Evolutionary conservation across 2,888 invertebrate genomes (phyloP), one percentile per base, ranked within the genome.

Genomic region (Meganola albula): DNA sequence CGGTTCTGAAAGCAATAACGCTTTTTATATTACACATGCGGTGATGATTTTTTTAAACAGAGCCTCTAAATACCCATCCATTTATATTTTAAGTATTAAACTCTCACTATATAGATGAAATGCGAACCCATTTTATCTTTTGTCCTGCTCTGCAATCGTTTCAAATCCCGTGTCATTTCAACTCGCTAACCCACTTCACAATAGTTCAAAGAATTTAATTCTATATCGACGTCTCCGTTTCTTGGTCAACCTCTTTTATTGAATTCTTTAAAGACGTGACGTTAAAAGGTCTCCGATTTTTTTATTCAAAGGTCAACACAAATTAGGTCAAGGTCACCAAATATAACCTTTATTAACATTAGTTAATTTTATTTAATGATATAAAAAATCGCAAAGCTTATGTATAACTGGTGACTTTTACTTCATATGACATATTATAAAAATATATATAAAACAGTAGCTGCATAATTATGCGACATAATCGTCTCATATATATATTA

Each of bases 1-100:
- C 63, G 58, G 46, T 41, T 38, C 43, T 44, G 50, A 24, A 27
- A 20, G 28, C 37, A 53, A 57, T 41, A 40, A 44, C 50, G 27
- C 31, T 31, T 44, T 30, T 23, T 37, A 31, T 4, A 20, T n/a
- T n/a, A n/a, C n/a, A n/a, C n/a, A n/a, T n/a, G n/a, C n/a, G n/a
- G n/a, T n/a, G n/a, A n/a, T n/a, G 20, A 20, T n/a, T n/a, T 5
- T 20, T 20, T 16, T 16, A 16, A 16, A 16, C 16, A 16, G 4
- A 5, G 4, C 16, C 16, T 5, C 16, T 6, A 16, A 16, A 6
- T 6, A 16, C 16, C 16, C 16, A 16, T 16, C 16, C 16, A 6
- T 16, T 16, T 16, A 5, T 16, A 16, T 6, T 16, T 16, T 5
- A 6, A n/a, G n/a, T n/a, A n/a, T n/a, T n/a, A n/a, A n/a, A n/a